Conservation (phyloP, 2,113 vertebrate genomes). For the Oriolus oriolus region DNA sequence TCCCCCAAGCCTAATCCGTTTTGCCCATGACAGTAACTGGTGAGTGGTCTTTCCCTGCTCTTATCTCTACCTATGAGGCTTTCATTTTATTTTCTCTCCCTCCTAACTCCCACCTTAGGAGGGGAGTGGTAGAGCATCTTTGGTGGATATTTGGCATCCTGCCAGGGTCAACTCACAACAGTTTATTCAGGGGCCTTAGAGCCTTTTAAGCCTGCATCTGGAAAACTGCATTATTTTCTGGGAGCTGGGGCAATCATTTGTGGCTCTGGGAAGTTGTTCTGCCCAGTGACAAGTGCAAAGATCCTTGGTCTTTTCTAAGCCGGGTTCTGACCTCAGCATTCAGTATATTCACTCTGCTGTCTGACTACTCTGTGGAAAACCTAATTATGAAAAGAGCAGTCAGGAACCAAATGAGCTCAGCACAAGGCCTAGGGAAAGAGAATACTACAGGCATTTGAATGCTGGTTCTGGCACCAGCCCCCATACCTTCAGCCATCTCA, state of each 20-base stretch:
- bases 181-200: neutral
- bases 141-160: neutral
- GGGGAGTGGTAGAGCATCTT: neutral
- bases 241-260: neutral
- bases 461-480: neutral
- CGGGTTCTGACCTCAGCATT: neutral
- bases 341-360: neutral
- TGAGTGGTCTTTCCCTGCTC: neutral
- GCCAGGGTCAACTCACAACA: neutral
- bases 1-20: neutral
- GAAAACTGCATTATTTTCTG: neutral
- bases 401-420: neutral
- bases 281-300: neutral
- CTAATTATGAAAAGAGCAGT: neutral
- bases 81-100: neutral
- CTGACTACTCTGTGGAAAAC: neutral
- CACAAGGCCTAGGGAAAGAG: neutral
- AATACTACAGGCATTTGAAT: neutral
- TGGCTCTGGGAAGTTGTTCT: neutral
- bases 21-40: neutral
- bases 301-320: neutral
- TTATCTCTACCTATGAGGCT: neutral
- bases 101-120: neutral
- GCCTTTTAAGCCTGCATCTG: neutral
- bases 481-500: neutral